Percentiles rank a stretch among this genome's conserved stretches.
Evolutionary conservation across 2,113 vertebrate species (phyloP).

Genomic region (Typhlomys cinereus): DNA sequence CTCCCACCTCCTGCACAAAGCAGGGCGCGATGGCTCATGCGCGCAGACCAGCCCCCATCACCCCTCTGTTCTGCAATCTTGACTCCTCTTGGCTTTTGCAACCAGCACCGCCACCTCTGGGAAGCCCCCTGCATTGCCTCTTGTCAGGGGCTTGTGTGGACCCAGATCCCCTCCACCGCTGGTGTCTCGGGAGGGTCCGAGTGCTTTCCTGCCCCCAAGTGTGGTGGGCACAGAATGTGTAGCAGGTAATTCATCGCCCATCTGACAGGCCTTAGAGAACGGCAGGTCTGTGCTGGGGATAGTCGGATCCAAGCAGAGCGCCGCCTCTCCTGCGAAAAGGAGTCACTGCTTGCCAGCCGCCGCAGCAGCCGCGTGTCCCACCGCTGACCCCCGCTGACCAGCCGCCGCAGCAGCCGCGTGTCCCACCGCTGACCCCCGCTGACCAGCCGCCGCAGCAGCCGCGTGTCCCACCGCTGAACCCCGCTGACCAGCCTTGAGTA

Average conservation of each 20-base stretch:
- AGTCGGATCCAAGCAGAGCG: neutral
- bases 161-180: accelerated
- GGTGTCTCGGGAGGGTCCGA: accelerated
- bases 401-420: neutral
- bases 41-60: neutral
- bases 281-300: neutral
- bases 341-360: neutral
- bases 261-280: neutral
- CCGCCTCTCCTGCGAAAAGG: neutral
- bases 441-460: neutral
- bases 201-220: neutral
- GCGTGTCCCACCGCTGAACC: too few species aligned
- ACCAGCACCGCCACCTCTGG: neutral
- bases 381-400: neutral
- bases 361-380: neutral
- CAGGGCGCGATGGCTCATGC: too few species aligned
- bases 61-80: neutral
- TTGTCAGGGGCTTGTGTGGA: accelerated
- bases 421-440: too few species aligned
- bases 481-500: neutral
- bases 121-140: neutral
- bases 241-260: accelerated
- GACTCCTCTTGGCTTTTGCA: neutral
- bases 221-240: accelerated
- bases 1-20: neutral